Evolutionary conservation across 2,888 invertebrate species (phyloP).

Genomic region (Deilephila porcellus): DNA sequence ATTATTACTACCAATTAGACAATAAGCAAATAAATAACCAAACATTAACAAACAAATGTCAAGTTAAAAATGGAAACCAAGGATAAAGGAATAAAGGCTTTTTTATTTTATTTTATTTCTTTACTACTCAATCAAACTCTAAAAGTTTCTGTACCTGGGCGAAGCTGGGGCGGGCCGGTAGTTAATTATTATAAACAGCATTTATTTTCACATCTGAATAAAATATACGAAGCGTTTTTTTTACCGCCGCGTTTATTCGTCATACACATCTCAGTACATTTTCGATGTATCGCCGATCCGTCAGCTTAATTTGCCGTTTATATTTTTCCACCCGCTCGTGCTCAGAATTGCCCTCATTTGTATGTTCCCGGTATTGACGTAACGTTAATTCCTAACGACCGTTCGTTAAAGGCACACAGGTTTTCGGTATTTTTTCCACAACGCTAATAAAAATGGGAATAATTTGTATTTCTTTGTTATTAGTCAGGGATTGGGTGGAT

Average conservation of each 20-base stretch:
- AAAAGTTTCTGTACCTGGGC: too few species aligned
- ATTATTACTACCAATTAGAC: too few species aligned
- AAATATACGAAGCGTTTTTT: neutral
- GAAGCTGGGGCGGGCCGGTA: too few species aligned
- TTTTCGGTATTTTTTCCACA: conserved; percentile 30
- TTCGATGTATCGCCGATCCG: conserved; percentile 37
- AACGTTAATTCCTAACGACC: conserved; percentile 43
- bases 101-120: too few species aligned
- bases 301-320: conserved; percentile 53
- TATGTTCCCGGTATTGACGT: conserved; percentile 52
- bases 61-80: too few species aligned
- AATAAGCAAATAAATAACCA: too few species aligned
- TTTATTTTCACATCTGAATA: neutral
- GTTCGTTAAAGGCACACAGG: conserved; percentile 42
- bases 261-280: conserved; percentile 26
- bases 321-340: conserved; percentile 53
- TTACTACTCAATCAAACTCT: too few species aligned
- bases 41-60: too few species aligned
- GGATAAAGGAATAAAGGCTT: too few species aligned
- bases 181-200: too few species aligned
- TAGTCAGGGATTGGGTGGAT: conserved; percentile 33
- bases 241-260: conserved; percentile 4
- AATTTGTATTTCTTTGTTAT: conserved; percentile 28
- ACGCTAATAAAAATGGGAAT: conserved; percentile 28
- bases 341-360: conserved; percentile 56